Conservation (phyloP, 2,888 invertebrate genomes). For the Tipula helvola region DNA sequence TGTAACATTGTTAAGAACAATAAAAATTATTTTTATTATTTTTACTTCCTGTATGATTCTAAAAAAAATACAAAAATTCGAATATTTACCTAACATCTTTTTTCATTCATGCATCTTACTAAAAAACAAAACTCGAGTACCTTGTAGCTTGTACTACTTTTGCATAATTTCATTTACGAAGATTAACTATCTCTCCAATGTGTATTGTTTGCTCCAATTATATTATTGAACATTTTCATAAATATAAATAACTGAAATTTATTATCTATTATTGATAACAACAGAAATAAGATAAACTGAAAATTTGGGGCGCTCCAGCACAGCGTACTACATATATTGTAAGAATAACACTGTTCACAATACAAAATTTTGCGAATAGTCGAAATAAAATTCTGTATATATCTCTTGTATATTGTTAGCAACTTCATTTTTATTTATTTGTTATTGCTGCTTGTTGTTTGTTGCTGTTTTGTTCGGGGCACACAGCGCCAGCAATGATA, state of each 20-base stretch:
- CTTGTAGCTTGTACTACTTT: background rate
- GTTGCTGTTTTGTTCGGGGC: background rate
- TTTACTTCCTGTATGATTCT: too few relatives aligned
- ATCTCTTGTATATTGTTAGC: background rate
- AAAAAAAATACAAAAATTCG: too few relatives aligned
- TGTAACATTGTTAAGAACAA: too few relatives aligned
- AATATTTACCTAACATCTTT: too few relatives aligned
- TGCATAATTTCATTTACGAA: background rate
- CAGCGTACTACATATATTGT: background rate
- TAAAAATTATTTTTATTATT: too few relatives aligned
- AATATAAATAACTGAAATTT: background rate
- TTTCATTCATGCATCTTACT: too few relatives aligned
- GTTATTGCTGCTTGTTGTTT: background rate
- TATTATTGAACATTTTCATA: background rate
- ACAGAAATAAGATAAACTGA: background rate
- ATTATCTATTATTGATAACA: background rate
- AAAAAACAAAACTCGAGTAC: too few relatives aligned
- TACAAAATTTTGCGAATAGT: background rate
- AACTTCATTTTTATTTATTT: background rate
- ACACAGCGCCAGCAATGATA: background rate
- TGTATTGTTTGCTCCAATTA: background rate
- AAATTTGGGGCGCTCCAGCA: background rate
- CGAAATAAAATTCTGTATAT: background rate
- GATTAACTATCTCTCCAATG: background rate
- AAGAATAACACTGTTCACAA: too few relatives aligned